Conservation (phyloP, 2,888 invertebrate genomes). For the Globia sparganii region DNA sequence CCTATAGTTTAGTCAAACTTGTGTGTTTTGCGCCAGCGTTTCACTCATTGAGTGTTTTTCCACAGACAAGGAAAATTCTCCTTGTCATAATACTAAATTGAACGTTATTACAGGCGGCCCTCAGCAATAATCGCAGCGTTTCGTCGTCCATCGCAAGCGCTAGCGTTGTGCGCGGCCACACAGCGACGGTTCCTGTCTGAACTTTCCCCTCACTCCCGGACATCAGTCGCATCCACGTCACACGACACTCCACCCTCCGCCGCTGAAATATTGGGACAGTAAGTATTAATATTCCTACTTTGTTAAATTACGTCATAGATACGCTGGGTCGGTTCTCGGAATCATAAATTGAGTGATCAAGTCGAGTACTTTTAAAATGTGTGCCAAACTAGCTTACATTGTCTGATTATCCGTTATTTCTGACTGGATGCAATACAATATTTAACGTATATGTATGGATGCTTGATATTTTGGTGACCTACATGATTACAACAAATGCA, state of each 20-base stretch:
- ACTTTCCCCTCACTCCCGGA: slow-evolving; percentile 81
- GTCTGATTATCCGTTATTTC: background rate
- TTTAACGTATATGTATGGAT: background rate
- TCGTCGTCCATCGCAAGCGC: slow-evolving; percentile 91
- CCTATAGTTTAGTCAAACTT: background rate
- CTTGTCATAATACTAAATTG: background rate
- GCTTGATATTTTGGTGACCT: background rate
- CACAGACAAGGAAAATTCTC: background rate
- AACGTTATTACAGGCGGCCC: slow-evolving; percentile 85
- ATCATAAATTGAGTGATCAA: background rate
- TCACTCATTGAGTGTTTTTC: background rate
- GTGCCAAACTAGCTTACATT: background rate
- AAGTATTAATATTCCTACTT: slow-evolving; percentile 54
- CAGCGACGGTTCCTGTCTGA: slow-evolving; percentile 86
- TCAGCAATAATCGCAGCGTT: slow-evolving; percentile 92
- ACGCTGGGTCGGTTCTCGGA: background rate
- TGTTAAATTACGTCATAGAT: background rate
- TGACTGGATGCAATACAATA: slow-evolving; percentile 5
- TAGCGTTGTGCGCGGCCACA: slow-evolving; percentile 90
- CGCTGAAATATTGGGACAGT: slow-evolving; percentile 87
- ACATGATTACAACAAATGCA: slow-evolving; percentile 6
- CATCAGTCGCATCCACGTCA: slow-evolving; percentile 83
- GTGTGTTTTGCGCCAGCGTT: background rate
- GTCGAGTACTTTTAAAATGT: background rate
- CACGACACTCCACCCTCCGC: slow-evolving; percentile 83